These are phyloP conservation scores for Physocephala rufipes DNA, from an alignment of 2,888 invertebrate species.

Conservation along the genomic window DNA sequence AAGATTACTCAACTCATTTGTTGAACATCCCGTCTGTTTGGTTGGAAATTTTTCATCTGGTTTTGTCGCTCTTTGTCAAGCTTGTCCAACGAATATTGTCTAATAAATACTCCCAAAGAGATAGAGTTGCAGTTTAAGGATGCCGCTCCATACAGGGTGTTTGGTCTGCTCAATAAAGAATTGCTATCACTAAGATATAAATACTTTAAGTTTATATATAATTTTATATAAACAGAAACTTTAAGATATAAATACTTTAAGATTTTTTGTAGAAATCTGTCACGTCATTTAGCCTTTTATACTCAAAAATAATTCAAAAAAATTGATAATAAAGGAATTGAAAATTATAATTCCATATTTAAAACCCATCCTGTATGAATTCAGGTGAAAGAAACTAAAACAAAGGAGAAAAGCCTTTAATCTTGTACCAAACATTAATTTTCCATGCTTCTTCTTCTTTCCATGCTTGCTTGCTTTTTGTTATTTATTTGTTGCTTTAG, in stretches of 20 bases:
- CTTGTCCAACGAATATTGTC: slow-evolving; percentile 22
- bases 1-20: too few relatives aligned
- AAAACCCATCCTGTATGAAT: too few relatives aligned
- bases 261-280: too few relatives aligned
- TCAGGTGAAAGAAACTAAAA: too few relatives aligned
- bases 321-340: too few relatives aligned
- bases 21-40: not conserved
- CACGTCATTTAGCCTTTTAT: too few relatives aligned
- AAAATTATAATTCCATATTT: not conserved
- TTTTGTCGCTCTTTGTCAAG: slow-evolving; percentile 26
- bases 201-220: too few relatives aligned
- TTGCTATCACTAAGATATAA: not conserved
- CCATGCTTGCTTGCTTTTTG: too few relatives aligned
- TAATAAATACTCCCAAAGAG: slow-evolving; percentile 30
- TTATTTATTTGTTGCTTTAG: not conserved
- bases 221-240: too few relatives aligned
- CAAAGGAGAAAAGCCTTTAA: too few relatives aligned
- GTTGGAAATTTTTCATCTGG: slow-evolving; percentile 23
- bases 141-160: slow-evolving; percentile 15
- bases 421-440: not conserved
- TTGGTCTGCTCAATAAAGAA: not conserved
- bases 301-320: too few relatives aligned
- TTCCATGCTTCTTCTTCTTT: not conserved
- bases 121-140: not conserved
- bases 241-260: too few relatives aligned